Base-by-base conservation (phyloP, 2,797 vertebrate species). In the Chiloscyllium punctatum region DNA sequence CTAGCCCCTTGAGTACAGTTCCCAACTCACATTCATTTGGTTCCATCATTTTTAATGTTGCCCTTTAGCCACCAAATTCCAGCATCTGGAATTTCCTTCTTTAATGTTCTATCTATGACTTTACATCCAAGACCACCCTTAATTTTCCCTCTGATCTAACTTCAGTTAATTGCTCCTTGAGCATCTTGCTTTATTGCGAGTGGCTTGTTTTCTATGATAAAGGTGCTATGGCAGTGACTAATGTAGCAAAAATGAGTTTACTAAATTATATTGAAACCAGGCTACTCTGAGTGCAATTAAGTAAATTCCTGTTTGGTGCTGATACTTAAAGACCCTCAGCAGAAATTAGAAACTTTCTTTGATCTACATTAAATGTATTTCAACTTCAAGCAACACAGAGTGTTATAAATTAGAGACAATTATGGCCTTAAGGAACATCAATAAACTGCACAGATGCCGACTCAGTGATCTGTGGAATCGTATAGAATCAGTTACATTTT, bases 381-480 rank as follows among this genome's bases (percentile, higher is more conserved):
- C 42, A 77, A 77, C 25, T 74, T 72, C 42, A 27, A 74, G 71
- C 94, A 95, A 53, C 16, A 5, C 7, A 33, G 94, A 51, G 71
- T 95, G 69, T 77, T 72, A 74, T 33, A 57, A 33, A 95, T 95
- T 74, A 95, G 71, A 53, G 27, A 48, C 94, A 95, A 53, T 33
- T 95, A 95, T 53, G 15, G 71, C 71, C 48, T 95, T n/a, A 33
- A 95, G 94, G 42, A 95, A 77, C 53, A 95, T 95, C 48, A 74
- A 53, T 74, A 53, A 95, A 77, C 51, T 77, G 91, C 69, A 23
- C 48, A 95, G 71, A 95, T 95, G 94, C 25, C n/a, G 48, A 72
- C 48, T 42, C 5, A 4, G 15, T 94, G 62, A 66, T 88, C 51
- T n/a, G 66, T 92, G 87, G 53, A 90, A 90, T 88, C 18, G 42